These are phyloP conservation scores for Hapalemur alaotrensis DNA, from an alignment of 2,797 vertebrate genomes.

Conservation along the genomic window DNA sequence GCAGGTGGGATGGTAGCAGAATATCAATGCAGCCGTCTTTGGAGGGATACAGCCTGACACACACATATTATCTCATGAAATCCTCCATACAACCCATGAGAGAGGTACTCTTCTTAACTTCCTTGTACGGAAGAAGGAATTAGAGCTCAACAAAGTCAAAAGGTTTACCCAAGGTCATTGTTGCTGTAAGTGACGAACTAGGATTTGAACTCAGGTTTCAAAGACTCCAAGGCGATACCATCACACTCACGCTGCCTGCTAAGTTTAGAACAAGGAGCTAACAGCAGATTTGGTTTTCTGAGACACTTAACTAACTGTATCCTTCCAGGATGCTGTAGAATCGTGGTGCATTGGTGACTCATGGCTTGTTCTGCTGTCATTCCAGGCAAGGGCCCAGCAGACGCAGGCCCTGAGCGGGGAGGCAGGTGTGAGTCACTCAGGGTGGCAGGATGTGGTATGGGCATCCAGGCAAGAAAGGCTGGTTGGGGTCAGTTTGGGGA, in stretches of 20 bases:
- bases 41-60: background rate
- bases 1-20: background rate
- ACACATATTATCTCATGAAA: background rate
- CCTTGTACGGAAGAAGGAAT: background rate
- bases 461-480: background rate
- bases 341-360: background rate
- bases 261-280: background rate
- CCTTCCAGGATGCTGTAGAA: background rate
- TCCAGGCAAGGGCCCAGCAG: background rate
- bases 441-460: rapidly evolving
- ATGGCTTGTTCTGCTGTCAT: background rate
- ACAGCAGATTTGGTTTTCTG: background rate
- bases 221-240: background rate
- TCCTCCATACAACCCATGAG: background rate
- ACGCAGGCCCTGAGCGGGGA: background rate
- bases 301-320: background rate
- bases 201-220: background rate
- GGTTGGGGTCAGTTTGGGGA: background rate
- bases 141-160: background rate
- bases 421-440: background rate
- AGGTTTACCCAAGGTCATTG: background rate
- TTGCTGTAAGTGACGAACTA: background rate
- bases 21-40: background rate
- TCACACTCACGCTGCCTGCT: background rate
- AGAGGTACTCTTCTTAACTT: background rate